phyloP scores from a whole-genome alignment of 2,113 vertebrate species.

The Clarias magur region DNA sequence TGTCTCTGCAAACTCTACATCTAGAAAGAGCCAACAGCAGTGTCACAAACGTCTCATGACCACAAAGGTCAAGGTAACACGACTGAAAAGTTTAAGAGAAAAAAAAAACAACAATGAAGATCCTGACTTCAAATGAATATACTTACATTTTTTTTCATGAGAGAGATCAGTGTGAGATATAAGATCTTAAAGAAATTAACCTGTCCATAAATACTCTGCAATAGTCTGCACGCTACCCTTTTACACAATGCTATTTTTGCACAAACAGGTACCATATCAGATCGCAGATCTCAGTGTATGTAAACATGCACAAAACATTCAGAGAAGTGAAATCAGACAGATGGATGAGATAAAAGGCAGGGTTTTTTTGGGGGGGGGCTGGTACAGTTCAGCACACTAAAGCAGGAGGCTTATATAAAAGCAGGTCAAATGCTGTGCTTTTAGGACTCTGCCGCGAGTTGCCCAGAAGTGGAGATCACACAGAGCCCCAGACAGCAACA shows the following conservation, averaged over 20 bases:
- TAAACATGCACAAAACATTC: slow-evolving; percentile 15
- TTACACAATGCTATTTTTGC: neutral
- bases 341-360: neutral
- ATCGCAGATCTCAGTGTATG: neutral
- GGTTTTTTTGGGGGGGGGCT: neutral
- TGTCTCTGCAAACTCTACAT: neutral
- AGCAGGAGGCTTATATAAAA: neutral
- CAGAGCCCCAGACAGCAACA: neutral
- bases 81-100: neutral
- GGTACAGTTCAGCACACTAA: neutral
- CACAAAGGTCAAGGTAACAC: neutral
- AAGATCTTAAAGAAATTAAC: neutral
- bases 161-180: neutral
- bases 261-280: neutral
- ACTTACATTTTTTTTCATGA: neutral
- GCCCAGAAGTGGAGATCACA: slow-evolving; percentile 4
- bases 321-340: neutral
- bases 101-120: neutral
- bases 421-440: neutral
- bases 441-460: neutral
- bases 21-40: neutral
- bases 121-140: neutral
- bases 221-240: neutral
- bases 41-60: neutral
- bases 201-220: neutral